These are phyloP conservation scores for Troides oblongomaculatus DNA, from an alignment of 2,888 invertebrate species.

Conservation along the genomic window DNA sequence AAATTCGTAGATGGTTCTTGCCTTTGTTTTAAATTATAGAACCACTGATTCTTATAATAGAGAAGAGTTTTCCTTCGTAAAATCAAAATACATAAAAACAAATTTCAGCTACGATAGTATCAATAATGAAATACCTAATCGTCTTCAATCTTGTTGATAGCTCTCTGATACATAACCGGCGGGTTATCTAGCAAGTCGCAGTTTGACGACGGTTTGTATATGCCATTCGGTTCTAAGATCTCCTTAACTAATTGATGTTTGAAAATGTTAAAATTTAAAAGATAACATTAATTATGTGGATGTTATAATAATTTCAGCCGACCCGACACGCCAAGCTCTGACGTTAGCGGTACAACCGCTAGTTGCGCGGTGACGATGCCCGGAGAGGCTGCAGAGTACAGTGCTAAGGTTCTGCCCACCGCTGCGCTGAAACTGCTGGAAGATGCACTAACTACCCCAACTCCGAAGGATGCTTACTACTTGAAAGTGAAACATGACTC, in stretches of 20 bases:
- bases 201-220: too few relatives aligned
- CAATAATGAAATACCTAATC: too few relatives aligned
- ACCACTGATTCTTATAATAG: too few relatives aligned
- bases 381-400: constrained; percentile 82
- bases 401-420: constrained; percentile 81
- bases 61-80: too few relatives aligned
- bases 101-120: too few relatives aligned
- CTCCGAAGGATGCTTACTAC: constrained; percentile 78
- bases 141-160: too few relatives aligned
- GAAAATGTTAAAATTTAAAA: background rate
- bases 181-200: too few relatives aligned
- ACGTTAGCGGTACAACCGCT: constrained; percentile 61
- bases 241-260: background rate
- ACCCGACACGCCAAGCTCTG: constrained; percentile 73
- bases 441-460: constrained; percentile 80
- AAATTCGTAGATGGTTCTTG: too few relatives aligned
- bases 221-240: too few relatives aligned
- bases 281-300: background rate
- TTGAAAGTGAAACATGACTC: constrained; percentile 74
- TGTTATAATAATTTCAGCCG: constrained; percentile 50
- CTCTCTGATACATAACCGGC: too few relatives aligned
- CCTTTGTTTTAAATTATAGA: too few relatives aligned
- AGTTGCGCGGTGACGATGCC: constrained; percentile 77
- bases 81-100: too few relatives aligned
- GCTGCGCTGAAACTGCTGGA: constrained; percentile 82